These are phyloP conservation scores for Lamellibrachia columna DNA, from an alignment of 2,888 invertebrate species.

Conservation along the genomic window DNA sequence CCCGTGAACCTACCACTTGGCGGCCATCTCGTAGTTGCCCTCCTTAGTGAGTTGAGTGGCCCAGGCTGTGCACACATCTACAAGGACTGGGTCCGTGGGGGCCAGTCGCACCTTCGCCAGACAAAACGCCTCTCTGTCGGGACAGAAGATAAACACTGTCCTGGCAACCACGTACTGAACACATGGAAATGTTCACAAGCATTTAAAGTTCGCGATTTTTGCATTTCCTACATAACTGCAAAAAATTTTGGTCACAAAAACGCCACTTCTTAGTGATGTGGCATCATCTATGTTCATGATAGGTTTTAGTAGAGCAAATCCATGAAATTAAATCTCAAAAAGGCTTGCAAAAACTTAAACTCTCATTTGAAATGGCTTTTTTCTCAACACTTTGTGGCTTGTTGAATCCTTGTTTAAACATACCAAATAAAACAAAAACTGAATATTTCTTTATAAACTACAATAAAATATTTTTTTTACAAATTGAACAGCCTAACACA, in stretches of 20 bases:
- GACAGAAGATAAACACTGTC: background rate
- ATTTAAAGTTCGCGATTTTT: too few relatives aligned
- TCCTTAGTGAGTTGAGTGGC: slow-evolving; percentile 58
- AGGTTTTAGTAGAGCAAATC: too few relatives aligned
- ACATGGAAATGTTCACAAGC: too few relatives aligned
- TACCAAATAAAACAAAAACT: slow-evolving; percentile 1
- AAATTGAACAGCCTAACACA: background rate
- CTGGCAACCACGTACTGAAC: background rate
- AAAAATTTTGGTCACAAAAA: too few relatives aligned
- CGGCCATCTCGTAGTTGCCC: slow-evolving; percentile 65
- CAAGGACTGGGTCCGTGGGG: slow-evolving; percentile 60
- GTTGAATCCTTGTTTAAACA: background rate
- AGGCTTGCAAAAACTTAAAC: too few relatives aligned
- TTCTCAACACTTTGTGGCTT: too few relatives aligned
- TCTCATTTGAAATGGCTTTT: too few relatives aligned
- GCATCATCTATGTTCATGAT: too few relatives aligned
- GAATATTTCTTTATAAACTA: too few relatives aligned
- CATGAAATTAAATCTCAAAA: too few relatives aligned
- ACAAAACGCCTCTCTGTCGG: slow-evolving; percentile 66
- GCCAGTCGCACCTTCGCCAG: slow-evolving; percentile 62
- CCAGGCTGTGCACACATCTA: slow-evolving; percentile 60
- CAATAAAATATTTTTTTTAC: background rate
- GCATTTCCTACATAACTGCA: too few relatives aligned
- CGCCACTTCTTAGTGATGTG: too few relatives aligned
- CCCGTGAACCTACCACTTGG: slow-evolving; percentile 60